Base-by-base conservation (phyloP, 2,888 invertebrate genomes). In the Lydus trimaculatus region DNA sequence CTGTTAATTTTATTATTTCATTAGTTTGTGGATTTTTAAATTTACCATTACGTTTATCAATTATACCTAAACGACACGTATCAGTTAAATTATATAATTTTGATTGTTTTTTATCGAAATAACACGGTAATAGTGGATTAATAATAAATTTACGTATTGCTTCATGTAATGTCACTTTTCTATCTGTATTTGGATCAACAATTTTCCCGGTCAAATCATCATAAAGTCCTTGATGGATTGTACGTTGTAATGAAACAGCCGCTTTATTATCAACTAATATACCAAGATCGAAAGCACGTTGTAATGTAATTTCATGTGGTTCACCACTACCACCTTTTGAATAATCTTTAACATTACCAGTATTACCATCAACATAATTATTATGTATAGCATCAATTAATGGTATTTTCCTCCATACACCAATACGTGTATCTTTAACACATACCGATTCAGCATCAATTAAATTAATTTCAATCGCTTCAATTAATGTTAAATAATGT, bases 381-480 rank as follows among this genome's bases (percentile, higher is more conserved):
- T 87, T 88, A 81, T 91, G 89, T 69, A 94, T 90, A 0, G 95
- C 96, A 80, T 94, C 93, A 9, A 90, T 86, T n/a, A 96, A 85
- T 39, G 93, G 90, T 8, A 95, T 88, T 75, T 94, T 92, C 77
- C 92, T 91, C 87, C 93, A 92, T 77, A 91, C 89, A 0, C 93
- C 94, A 56, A 91, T 87, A 73, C 91, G 89, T 28, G 91, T 91
- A 80, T 95, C 94, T 81, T 92, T 92, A 58, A 96, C 92, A 74
- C 93, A 91, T 0, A 94, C 94, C 0, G 95, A 94, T 76, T 94
- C 91, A 0, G 93, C 91, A 84, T 97, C 95, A 48, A 98, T 91
- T 31, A 97, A 85, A 80, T 93, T 93, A 66, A 90, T 87, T 80
- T 91, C 90, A 28, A 98, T 90, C 0, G 97, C 96, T 82, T 97